Evolutionary conservation across 2,113 vertebrate genomes (phyloP), one percentile per base, ranked within the genome.

Genomic region (Centropus bengalensis): DNA sequence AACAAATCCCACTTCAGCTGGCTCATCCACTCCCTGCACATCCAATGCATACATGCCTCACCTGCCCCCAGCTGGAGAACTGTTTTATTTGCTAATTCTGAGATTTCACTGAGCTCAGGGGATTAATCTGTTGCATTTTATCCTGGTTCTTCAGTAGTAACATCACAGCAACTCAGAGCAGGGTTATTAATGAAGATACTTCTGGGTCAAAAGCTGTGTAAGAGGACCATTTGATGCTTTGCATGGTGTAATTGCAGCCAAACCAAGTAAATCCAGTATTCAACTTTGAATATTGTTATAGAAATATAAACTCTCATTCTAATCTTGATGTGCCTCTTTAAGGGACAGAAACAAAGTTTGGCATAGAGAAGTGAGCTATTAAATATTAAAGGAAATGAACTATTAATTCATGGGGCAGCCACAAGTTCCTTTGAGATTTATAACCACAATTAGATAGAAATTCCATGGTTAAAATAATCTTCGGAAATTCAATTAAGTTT

Each of bases 331-430:
- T 0, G 2, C 44, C 49, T 88, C 68, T 83, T 94, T 62, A 88
- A 94, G 49, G 55, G n/a, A 56, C 17, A 69, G 89, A 89, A 77
- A 60, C 17, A 55, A 80, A 69, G 30, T 86, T 69, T 1, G 13
- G 28, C 4, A 0, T 73, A 33, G 73, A 11, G 51, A 55, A 82
- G 32, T 44, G 33, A 80, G 36, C 64, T 83, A 91, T 81, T 92
- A 83, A 95, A 92, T 88, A 73, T 68, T 80, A 76, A 91, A 90
- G 62, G 44, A 79, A 88, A 79, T 77, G 22, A 95, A 88, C 77
- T 86, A 14, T 83, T 91, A 76, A 86, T 92, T 92, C 63, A 76
- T 18, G 81, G 68, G 54, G 73, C 51, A 89, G 73, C 55, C 63
- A 47, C 59, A 91, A 83, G 52, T 74, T 92, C 63, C 69, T 88